These are phyloP conservation scores for Asbolus verrucosus DNA, from an alignment of 1,140 invertebrate genomes.

Conservation along the genomic window DNA sequence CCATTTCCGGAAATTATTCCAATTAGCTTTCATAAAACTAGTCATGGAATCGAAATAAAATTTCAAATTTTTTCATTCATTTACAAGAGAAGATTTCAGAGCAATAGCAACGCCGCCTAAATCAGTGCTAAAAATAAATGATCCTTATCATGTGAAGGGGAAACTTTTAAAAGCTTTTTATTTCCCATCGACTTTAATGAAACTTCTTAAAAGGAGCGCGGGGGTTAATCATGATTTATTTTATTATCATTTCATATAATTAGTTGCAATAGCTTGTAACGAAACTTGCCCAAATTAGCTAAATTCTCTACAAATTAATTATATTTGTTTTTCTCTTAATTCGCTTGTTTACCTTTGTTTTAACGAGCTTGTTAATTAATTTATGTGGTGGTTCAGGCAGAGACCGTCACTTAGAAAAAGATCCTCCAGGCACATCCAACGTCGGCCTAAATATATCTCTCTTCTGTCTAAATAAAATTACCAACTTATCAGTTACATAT, in stretches of 20 bases:
- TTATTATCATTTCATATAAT: slow-evolving; percentile 35
- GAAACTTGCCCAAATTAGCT: slow-evolving; percentile 10
- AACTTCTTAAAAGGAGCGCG: slow-evolving; percentile 23
- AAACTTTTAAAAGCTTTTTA: slow-evolving; percentile 39
- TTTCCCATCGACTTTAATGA: slow-evolving; percentile 35
- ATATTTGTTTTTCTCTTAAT: slow-evolving; percentile 15
- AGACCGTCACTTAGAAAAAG: neutral
- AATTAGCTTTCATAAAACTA: slow-evolving; percentile 13
- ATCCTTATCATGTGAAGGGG: slow-evolving; percentile 38
- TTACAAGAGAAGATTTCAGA: slow-evolving; percentile 18
- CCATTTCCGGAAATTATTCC: neutral
- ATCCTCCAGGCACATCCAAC: neutral
- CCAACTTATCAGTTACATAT: no score
- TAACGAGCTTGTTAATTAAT: slow-evolving; percentile 16
- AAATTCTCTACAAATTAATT: slow-evolving; percentile 15
- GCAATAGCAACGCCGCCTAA: slow-evolving; percentile 27
- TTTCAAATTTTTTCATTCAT: slow-evolving; percentile 28
- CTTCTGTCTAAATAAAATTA: no score
- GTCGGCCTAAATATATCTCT: no score
- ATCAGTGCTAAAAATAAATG: slow-evolving; percentile 38
- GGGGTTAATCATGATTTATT: slow-evolving; percentile 29
- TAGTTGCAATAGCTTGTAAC: neutral
- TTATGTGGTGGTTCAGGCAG: slow-evolving; percentile 1
- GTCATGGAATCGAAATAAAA: slow-evolving; percentile 13
- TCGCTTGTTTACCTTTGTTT: slow-evolving; percentile 15